These are phyloP conservation scores for Brienomyrus brachyistius DNA, from an alignment of 2,113 vertebrate genomes.

Conservation along the genomic window DNA sequence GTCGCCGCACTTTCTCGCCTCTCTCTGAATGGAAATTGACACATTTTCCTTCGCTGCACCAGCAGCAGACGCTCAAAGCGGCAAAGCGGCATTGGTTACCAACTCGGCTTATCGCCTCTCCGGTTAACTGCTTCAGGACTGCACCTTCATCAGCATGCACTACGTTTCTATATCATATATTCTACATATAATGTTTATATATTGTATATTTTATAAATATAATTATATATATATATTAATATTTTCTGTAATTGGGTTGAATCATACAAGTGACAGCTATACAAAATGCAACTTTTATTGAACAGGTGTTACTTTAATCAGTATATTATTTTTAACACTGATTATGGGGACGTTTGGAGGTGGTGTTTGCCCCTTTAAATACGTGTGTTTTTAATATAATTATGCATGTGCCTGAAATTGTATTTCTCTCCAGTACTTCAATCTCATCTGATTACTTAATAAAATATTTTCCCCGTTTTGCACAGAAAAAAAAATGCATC, in stretches of 20 bases:
- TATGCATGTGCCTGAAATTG: not conserved
- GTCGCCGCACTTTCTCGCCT: constrained; percentile 11
- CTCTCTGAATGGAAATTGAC: constrained; percentile 48
- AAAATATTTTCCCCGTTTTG: not conserved
- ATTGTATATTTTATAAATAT: not conserved
- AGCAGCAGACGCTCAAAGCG: constrained; percentile 52
- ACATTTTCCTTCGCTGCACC: constrained; percentile 63
- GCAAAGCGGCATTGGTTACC: constrained; percentile 23
- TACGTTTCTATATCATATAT: not conserved
- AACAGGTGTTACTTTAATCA: not conserved
- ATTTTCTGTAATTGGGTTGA: not conserved
- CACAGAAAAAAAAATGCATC: not conserved
- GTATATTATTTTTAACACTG: not conserved
- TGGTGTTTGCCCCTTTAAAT: not conserved
- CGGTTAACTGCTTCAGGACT: constrained; percentile 48
- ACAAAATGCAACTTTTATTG: not conserved
- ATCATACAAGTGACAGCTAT: not conserved
- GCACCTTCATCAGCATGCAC: not conserved
- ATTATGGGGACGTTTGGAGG: not conserved
- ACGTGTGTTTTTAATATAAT: not conserved
- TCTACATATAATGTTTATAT: not conserved
- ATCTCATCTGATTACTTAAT: not conserved
- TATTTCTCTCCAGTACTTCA: not conserved
- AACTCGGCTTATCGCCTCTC: constrained; percentile 28
- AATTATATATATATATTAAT: not conserved